Evolutionary conservation across 2,797 vertebrate species (phyloP), one percentile per base, ranked within the genome.

Genomic region (Malurus splendens): DNA sequence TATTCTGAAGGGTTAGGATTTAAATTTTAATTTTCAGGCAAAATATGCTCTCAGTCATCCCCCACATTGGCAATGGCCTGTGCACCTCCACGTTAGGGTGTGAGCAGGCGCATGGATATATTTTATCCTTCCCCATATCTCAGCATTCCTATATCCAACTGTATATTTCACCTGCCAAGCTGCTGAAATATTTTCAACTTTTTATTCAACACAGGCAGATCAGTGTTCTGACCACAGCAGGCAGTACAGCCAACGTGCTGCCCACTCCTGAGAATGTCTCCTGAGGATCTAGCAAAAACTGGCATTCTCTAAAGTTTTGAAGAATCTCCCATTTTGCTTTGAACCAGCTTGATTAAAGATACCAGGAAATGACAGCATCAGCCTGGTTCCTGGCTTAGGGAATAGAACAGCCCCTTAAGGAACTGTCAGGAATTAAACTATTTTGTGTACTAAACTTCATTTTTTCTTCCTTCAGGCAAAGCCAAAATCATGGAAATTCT

Each of bases 21-120:
- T 9, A 16, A 65, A 8, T 30, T 82, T 52, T 33, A 32, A 76
- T 41, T 39, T 54, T 36, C 39, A 75, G 39, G n/a, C 36, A 82
- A 39, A 82, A 76, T 1, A 44, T 0, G 0, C 18, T 20, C 24
- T 22, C 54, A 20, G 24, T 10, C 42, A 48, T 8, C 16, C 42
- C 59, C 60, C 14, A 10, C 0, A 3, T 9, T 8, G 3, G 30
- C 44, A 61, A 51, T 1, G 1, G 45, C 18, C 18, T 6, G 1
- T 20, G 42, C 8, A 36, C 30, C 39, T 60, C 38, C 28, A 36
- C 23, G 36, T 13, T 25, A 32, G 6, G 6, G 13, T 27, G 41
- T 2, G 25, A 70, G 71, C 4, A 7, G 39, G 24, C 2, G 0
- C 16, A 32, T 4, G 10, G 19, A 32, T 9, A n/a, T 4, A 64